A percentile compares a stretch with the other conserved stretches of the same genome.
Evolutionary conservation across 2,113 vertebrate genomes (phyloP).

Genomic region (Archilochus colubris): DNA sequence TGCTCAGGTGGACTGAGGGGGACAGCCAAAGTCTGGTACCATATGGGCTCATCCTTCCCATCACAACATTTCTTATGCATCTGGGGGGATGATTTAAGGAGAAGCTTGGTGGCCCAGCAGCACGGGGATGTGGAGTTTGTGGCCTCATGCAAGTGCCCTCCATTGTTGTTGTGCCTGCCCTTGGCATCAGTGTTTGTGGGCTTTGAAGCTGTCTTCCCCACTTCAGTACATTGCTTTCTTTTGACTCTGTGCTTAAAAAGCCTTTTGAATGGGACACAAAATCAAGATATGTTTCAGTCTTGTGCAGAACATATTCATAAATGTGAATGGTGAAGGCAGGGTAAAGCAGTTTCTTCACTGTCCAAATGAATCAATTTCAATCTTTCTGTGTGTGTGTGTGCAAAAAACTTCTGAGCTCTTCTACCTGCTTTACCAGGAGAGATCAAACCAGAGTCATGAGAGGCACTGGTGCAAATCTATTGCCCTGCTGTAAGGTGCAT

Average conservation of each 20-base stretch:
- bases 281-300: neutral
- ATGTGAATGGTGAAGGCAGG: neutral
- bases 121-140: neutral
- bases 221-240: neutral
- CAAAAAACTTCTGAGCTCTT: neutral
- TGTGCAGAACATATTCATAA: neutral
- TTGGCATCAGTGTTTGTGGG: fast-evolving
- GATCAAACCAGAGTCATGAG: neutral
- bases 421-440: neutral
- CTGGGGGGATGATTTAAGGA: fast-evolving
- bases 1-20: neutral
- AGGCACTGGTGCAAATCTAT: neutral
- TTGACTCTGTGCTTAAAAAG: neutral
- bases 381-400: neutral
- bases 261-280: neutral
- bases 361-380: neutral
- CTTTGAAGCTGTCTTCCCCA: neutral
- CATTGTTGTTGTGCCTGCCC: neutral
- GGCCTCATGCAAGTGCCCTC: neutral
- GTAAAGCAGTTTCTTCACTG: fast-evolving
- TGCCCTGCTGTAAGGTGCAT: neutral
- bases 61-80: fast-evolving
- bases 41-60: neutral
- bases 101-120: neutral
- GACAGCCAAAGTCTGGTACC: neutral